Conservation (phyloP, 2,888 invertebrate genomes). For the Sturmia bella region DNA sequence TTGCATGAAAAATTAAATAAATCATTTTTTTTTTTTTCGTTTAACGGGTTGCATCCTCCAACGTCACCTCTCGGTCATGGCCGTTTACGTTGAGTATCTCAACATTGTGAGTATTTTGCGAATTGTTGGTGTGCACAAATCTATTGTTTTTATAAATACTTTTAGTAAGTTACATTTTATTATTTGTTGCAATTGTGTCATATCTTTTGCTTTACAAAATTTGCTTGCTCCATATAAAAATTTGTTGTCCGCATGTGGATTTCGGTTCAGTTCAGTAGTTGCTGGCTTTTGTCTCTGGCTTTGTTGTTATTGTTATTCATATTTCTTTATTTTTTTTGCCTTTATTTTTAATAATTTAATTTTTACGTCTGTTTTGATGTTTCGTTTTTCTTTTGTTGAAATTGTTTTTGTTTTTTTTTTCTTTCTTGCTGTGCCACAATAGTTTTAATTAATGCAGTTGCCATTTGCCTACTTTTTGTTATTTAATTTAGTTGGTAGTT, state of each 20-base stretch:
- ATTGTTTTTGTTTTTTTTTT: not conserved
- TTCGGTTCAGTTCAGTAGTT: constrained; percentile 41
- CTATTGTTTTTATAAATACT: not conserved
- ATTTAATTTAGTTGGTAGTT: constrained; percentile 28
- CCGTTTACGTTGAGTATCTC: too few relatives aligned
- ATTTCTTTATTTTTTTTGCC: not conserved
- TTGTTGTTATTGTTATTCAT: constrained; percentile 23
- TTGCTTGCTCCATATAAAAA: constrained; percentile 10
- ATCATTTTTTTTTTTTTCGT: not conserved
- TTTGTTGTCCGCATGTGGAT: constrained; percentile 34
- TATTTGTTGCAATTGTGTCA: constrained; percentile 17
- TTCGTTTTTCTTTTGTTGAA: constrained; percentile 34
- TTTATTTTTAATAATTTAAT: constrained; percentile 1
- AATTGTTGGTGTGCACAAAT: too few relatives aligned
- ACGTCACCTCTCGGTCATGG: constrained; percentile 46
- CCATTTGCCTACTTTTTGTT: constrained; percentile 57
- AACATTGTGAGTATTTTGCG: too few relatives aligned
- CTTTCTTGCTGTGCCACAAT: constrained; percentile 41
- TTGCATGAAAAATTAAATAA: too few relatives aligned
- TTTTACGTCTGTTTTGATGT: constrained; percentile 14
- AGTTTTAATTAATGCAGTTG: constrained; percentile 67
- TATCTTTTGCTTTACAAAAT: not conserved
- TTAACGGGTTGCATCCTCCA: constrained; percentile 3
- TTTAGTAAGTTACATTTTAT: constrained; percentile 50
- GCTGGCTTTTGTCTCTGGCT: constrained; percentile 32